A percentile compares a stretch with the other conserved stretches of the same genome.
Evolutionary conservation across 2,797 vertebrate genomes (phyloP).

Genomic region (Streptopelia turtur): DNA sequence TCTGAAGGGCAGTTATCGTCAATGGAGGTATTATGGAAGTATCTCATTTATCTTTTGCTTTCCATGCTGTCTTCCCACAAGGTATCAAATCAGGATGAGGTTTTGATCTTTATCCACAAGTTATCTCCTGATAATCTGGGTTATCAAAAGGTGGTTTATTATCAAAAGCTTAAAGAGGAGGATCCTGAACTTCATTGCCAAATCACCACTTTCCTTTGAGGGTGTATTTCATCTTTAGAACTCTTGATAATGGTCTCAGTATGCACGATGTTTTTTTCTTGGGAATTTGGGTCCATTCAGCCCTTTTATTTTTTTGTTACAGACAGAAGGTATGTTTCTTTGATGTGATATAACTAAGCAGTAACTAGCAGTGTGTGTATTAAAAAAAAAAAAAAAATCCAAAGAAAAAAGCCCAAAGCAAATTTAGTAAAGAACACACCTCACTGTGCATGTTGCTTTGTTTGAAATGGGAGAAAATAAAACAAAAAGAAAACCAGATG

Average conservation of each 20-base stretch:
- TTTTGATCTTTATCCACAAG: neutral
- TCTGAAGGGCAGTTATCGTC: neutral
- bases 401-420: neutral
- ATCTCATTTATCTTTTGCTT: neutral
- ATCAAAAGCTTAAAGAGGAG: neutral
- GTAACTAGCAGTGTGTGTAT: neutral
- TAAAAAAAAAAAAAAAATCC: neutral
- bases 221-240: neutral
- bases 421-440: neutral
- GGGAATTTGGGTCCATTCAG: neutral
- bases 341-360: neutral
- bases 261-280: neutral
- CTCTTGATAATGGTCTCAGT: neutral
- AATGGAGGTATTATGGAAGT: neutral
- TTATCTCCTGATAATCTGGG: neutral
- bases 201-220: neutral
- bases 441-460: neutral
- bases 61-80: neutral
- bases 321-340: neutral
- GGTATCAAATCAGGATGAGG: neutral
- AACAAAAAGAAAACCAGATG: neutral
- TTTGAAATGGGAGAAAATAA: neutral
- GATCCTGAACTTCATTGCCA: neutral
- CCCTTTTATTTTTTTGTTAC: neutral
- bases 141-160: neutral